Percentiles rank a stretch among this genome's conserved stretches.
Evolutionary conservation across 2,797 vertebrate genomes (phyloP).

Genomic region (Acanthiza pusilla): DNA sequence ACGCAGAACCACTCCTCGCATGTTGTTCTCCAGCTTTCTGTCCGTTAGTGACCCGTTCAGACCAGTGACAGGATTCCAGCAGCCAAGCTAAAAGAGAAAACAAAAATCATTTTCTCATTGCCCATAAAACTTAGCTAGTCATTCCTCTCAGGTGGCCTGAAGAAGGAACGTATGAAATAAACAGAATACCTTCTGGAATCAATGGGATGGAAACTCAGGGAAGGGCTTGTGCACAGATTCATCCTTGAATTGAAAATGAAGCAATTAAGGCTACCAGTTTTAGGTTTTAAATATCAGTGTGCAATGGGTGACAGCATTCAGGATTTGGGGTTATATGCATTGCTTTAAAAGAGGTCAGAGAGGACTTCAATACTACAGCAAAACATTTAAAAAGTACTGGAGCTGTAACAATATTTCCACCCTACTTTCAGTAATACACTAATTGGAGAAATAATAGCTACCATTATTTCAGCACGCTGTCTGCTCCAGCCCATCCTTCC

Average conservation of each 20-base stretch:
- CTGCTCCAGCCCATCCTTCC: conserved; percentile 7
- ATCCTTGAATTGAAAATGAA: conserved; percentile 23
- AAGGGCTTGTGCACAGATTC: neutral
- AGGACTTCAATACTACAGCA: neutral
- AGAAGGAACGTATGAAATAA: neutral
- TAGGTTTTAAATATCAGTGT: neutral
- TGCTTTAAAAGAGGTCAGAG: neutral
- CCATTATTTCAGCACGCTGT: neutral
- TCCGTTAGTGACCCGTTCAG: conserved; percentile 95
- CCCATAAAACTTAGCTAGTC: neutral
- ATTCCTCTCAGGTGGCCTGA: neutral
- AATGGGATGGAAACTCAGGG: neutral
- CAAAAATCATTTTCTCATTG: neutral
- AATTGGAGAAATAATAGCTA: conserved; percentile 45
- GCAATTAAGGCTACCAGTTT: neutral
- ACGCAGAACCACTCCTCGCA: conserved; percentile 93
- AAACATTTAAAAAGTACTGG: neutral
- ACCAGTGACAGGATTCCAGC: conserved; percentile 93
- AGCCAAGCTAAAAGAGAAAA: conserved; percentile 86
- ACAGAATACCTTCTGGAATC: neutral
- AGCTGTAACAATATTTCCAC: neutral
- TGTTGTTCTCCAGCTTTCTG: conserved; percentile 97
- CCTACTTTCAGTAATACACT: neutral
- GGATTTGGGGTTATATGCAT: neutral
- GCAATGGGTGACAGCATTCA: neutral